phyloP scores from a whole-genome alignment of 2,113 vertebrate genomes.

The Symphodus melops region DNA sequence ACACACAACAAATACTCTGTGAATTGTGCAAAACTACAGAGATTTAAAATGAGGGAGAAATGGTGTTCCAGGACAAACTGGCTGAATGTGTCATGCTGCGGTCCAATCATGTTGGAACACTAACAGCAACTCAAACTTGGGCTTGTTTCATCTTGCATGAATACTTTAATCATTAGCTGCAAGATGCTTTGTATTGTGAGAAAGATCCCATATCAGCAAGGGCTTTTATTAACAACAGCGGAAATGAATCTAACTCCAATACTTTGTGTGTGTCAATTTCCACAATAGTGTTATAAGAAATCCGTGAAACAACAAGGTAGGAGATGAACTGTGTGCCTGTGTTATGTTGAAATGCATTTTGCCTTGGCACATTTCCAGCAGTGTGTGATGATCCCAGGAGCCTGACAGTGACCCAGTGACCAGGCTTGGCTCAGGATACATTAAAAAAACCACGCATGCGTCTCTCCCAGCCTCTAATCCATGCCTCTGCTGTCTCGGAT shows the following conservation, averaged over 20 bases:
- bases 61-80: background rate
- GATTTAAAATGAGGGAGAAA: background rate
- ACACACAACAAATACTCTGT: background rate
- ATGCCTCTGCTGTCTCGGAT: slow-evolving; percentile 27
- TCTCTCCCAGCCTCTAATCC: slow-evolving; percentile 60
- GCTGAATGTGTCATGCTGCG: background rate
- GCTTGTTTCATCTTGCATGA: slow-evolving; percentile 43
- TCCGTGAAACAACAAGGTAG: background rate
- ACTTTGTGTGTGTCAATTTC: background rate
- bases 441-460: slow-evolving; percentile 35
- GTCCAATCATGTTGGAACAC: background rate
- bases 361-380: slow-evolving; percentile 33
- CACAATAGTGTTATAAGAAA: background rate
- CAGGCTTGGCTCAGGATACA: slow-evolving; percentile 46
- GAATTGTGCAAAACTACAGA: background rate
- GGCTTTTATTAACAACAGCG: background rate
- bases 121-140: slow-evolving; percentile 11
- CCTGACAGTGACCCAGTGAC: slow-evolving; percentile 72
- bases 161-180: slow-evolving; percentile 18
- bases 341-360: background rate
- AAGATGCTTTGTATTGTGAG: background rate
- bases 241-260: background rate
- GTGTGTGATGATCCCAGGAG: slow-evolving; percentile 49
- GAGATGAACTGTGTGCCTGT: background rate
- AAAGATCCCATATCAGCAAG: background rate